Evolutionary conservation across 2,797 vertebrate species (phyloP), one percentile per base, ranked within the genome.

Genomic region (Perodicticus potto): DNA sequence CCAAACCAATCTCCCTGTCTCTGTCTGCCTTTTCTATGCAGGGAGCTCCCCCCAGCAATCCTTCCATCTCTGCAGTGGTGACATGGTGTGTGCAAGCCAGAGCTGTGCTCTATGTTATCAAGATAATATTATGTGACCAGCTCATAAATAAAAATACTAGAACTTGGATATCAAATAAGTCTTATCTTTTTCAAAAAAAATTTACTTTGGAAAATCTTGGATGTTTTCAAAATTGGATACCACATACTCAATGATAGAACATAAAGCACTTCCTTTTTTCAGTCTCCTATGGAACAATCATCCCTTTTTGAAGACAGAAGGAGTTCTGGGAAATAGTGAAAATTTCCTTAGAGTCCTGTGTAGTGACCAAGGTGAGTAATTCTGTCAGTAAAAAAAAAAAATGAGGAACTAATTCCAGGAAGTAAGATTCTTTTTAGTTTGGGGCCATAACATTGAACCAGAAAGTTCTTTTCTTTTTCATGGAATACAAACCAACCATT

Each of bases 31-130:
- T 34, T 22, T 12, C 9, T 27, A 14, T 11, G 4, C 5, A 59
- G 40, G 7, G 7, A 17, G 7, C 1, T 8, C 45, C 43, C 57
- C 20, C 27, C 4, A 25, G 12, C 1, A 8, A 17, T 27, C 7
- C 4, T 72, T 10, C 17, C 27, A 1, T 57, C 59, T 11, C 32
- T 32, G 4, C 7, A 19, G 9, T 4, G 4, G 45, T 55, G 20
- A 59, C 40, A 20, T 77, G 32, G 29, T 49, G 3, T 53, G 45
- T 23, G n/a, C 16, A 43, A 74, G 45, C 40, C 23, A 77, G 67
- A 34, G 7, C 6, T 40, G 8, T 55, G 19, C 19, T 27, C 5
- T 89, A 45, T 32, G 2, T n/a, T 74, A n/a, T 69, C 40, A 83
- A 73, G 61, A n/a, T 29, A 27, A 40, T 16, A 63, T 22, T 43